Percentiles rank a stretch among this genome's conserved stretches.
phyloP scores from a whole-genome alignment of 92 coral and sea anemone species.

The Montipora capitata region DNA sequence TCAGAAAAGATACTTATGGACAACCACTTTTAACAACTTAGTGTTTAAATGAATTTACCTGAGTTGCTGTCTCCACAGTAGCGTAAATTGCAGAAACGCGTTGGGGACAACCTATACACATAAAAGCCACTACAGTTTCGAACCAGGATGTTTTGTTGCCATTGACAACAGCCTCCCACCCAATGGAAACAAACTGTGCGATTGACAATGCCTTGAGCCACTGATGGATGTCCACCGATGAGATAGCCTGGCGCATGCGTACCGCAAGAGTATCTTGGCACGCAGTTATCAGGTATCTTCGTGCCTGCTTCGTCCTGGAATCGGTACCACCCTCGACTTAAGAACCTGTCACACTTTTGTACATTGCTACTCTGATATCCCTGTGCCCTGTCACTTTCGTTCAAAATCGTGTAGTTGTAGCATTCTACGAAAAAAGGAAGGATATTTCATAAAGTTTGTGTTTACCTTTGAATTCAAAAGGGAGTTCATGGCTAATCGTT shows the following conservation, averaged over 20 bases:
- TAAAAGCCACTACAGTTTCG: slow-evolving; percentile 66
- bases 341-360: slow-evolving; percentile 17
- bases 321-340: slow-evolving; percentile 50
- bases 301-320: slow-evolving; percentile 55
- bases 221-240: slow-evolving; percentile 38
- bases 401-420: slow-evolving; percentile 12
- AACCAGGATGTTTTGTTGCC: slow-evolving; percentile 23
- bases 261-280: slow-evolving; percentile 30
- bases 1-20: too few relatives aligned
- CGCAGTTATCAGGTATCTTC: slow-evolving; percentile 52
- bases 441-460: not conserved
- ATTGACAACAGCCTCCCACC: slow-evolving; percentile 41
- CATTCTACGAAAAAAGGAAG: slow-evolving; percentile 30
- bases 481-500: too few relatives aligned
- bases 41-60: too few relatives aligned
- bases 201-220: slow-evolving; percentile 18
- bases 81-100: slow-evolving; percentile 48
- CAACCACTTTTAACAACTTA: too few relatives aligned
- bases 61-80: slow-evolving; percentile 45
- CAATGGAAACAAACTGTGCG: slow-evolving; percentile 57
- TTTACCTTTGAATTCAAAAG: not conserved
- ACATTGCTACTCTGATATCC: not conserved
- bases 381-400: slow-evolving; percentile 8
- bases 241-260: slow-evolving; percentile 59
- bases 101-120: slow-evolving; percentile 26